Evolutionary conservation across 2,888 invertebrate genomes (phyloP), one percentile per base, ranked within the genome.

Genomic region (Euplagia quadripunctaria): DNA sequence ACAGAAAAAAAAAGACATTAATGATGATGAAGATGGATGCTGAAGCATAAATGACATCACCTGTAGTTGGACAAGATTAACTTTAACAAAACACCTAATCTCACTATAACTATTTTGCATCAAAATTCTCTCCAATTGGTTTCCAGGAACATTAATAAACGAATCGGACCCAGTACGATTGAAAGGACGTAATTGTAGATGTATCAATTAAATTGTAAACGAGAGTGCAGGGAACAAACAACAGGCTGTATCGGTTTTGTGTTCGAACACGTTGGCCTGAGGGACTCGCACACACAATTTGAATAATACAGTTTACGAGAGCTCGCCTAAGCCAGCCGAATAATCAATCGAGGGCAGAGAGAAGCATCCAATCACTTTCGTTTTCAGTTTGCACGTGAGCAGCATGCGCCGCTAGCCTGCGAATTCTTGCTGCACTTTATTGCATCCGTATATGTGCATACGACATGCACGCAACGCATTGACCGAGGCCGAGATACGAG

Each of bases 401-500:
- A 85, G 94, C 92, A 92, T 93, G 90, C 92, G 89, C 92, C 91
- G 92, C 91, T 90, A 90, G 91, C 87, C 90, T 93, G 95, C 93
- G 92, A 95, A 94, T 94, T 94, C 95, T 93, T 93, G 86, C 79
- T 94, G 95, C 93, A 94, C 94, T 94, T 94, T 94, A 94, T 92
- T 90, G 92, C 93, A 92, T 91, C 94, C 94, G 92, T 94, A 95
- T 94, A 95, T 94, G 94, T 93, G 93, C 93, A 94, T 93, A 93
- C 94, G 91, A 92, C 94, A 93, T 92, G 92, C 94, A 94, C 93
- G 92, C 94, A 92, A 94, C 92, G 92, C 94, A 93, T 92, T 94
- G 95, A 95, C 95, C 95, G 95, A 95, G 94, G 94, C 94, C 93
- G 94, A 94, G 95, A 94, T 94, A 92, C 92, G 89, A 86, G 87